These are phyloP conservation scores for Sebastes steindachneri DNA, from an alignment of 2,797 vertebrate species.

Conservation along the genomic window DNA sequence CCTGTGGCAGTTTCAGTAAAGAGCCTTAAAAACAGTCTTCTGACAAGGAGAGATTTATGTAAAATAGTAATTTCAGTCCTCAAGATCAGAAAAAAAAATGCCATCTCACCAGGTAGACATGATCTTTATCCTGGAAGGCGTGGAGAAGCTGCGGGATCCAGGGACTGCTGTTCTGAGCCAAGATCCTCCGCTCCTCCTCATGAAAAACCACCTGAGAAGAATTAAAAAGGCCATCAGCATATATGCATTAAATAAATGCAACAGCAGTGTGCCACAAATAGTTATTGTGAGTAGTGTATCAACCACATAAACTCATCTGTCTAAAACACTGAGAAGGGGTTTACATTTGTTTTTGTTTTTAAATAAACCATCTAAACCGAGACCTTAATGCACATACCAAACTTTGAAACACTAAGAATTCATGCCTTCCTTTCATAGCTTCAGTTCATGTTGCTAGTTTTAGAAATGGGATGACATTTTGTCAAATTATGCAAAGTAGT, in stretches of 20 bases:
- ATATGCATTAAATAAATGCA: neutral
- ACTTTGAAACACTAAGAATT: neutral
- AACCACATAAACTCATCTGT: neutral
- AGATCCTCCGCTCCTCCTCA: constrained; percentile 91
- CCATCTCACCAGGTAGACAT: constrained; percentile 91
- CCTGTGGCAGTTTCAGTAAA: neutral
- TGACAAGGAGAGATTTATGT: neutral
- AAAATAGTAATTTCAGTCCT: neutral
- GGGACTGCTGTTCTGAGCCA: constrained; percentile 88
- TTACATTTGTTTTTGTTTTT: neutral
- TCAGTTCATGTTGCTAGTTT: neutral
- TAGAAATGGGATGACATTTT: neutral
- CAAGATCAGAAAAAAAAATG: neutral
- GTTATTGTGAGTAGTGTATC: neutral
- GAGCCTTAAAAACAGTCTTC: neutral
- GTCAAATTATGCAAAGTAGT: neutral
- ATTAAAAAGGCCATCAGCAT: constrained; percentile 8
- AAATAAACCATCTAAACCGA: neutral
- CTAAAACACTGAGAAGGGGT: neutral
- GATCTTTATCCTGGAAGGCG: constrained; percentile 94
- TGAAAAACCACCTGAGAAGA: constrained; percentile 88
- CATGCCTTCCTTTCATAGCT: neutral
- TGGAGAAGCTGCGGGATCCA: constrained; percentile 95
- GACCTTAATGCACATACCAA: neutral
- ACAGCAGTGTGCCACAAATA: neutral